Evolutionary conservation across 2,888 invertebrate species (phyloP), one percentile per base, ranked within the genome.

Genomic region (Corbicula japonica): DNA sequence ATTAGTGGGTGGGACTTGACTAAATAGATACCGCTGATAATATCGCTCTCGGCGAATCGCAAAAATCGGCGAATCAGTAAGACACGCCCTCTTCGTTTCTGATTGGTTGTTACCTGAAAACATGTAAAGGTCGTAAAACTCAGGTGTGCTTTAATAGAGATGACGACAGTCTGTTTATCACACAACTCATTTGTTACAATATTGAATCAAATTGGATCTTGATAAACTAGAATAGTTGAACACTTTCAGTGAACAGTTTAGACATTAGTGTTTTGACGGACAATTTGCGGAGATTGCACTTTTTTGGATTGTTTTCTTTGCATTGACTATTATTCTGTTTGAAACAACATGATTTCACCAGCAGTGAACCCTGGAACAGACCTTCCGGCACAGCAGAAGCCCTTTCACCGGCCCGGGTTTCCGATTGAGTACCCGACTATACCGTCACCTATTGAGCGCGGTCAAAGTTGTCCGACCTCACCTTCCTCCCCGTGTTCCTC

Each of bases 351-450:
- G 80, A 80, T 83, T 65, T 79, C 76, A n/a, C 78, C 82, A 28
- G 35, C 82, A 3, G 73, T 68, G 1, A 38, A 69, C 4, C 32
- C 35, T 15, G 52, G 70, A 0, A 23, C 73, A 15, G 82, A 78
- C 5, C 60, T 78, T n/a, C 44, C 71, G 2, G 76, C 77, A 12
- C 79, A 76, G 26, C 79, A 79, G 28, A 83, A 83, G 46, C 83
- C 83, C 32, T 83, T 83, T 41, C 83, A 83, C 41, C 65, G 83
- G 12, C 83, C 83, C 3, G 83, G 83, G 26, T 83, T 83, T 32
- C 83, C 83, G 48, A 54, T 48, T 41, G 83, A 83, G 34, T 83
- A 80, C 35, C 83, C 73, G 48, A 71, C 66, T n/a, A 63, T 83
- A 4, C 83, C 79, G 54, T 80, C 80, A 2, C 80, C 80, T 21